Evolutionary conservation across 1,140 invertebrate genomes (phyloP).

Genomic region (Lucilia sericata): DNA sequence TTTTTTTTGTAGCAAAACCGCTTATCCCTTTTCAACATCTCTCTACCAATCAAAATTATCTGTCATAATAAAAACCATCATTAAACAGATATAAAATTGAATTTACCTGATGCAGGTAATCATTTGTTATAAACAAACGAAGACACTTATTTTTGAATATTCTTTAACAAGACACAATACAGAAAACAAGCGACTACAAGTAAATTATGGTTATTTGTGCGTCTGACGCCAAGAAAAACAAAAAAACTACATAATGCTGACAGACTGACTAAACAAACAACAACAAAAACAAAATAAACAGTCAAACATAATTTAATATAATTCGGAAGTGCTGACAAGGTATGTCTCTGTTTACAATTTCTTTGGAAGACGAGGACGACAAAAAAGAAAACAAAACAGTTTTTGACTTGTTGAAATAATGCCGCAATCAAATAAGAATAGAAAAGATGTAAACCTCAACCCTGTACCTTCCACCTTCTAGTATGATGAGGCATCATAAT

Average conservation of each 20-base stretch:
- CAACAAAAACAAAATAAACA: background rate
- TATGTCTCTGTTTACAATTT: conserved; percentile 40
- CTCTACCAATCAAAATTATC: background rate
- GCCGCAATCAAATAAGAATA: background rate
- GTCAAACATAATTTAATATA: conserved; percentile 29
- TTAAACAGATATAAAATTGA: conserved; percentile 35
- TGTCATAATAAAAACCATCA: conserved; percentile 36
- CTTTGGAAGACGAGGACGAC: background rate
- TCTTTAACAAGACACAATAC: background rate
- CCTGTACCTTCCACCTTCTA: background rate
- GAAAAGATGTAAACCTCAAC: background rate
- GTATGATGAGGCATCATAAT: background rate
- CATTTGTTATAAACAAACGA: background rate
- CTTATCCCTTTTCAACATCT: too few relatives aligned
- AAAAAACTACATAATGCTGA: background rate
- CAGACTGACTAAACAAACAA: background rate
- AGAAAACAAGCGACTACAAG: background rate
- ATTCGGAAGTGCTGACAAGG: conserved; percentile 43
- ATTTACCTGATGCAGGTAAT: conserved; percentile 24
- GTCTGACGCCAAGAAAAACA: conserved; percentile 27
- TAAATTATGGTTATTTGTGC: background rate
- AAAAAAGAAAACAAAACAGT: background rate
- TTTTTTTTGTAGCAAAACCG: too few relatives aligned
- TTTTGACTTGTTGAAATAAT: conserved; percentile 21
- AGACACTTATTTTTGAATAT: background rate